A percentile compares a stretch with the other conserved stretches of the same genome.
Evolutionary conservation across 2,113 vertebrate species (phyloP).

Genomic region (Notechis scutatus): DNA sequence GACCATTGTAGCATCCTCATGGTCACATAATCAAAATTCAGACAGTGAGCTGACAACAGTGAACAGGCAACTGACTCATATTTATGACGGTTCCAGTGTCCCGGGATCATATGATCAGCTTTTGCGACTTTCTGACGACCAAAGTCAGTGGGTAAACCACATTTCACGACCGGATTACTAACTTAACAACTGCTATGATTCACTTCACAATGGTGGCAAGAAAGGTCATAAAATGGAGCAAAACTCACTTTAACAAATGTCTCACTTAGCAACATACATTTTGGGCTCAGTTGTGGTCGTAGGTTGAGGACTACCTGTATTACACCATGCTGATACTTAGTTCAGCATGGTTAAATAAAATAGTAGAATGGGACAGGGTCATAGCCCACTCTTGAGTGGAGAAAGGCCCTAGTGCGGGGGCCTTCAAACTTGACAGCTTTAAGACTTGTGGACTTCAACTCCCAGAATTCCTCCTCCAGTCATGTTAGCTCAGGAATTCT

Average conservation of each 20-base stretch:
- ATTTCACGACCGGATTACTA: background rate
- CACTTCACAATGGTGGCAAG: background rate
- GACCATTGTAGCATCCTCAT: background rate
- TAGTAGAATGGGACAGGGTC: background rate
- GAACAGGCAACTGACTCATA: background rate
- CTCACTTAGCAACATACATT: background rate
- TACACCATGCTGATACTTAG: background rate
- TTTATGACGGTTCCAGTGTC: background rate
- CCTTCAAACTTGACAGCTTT: no score
- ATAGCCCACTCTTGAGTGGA: background rate
- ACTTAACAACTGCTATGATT: background rate
- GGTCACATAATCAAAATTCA: background rate
- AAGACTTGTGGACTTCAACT: no score
- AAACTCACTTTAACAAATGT: background rate
- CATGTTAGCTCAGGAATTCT: no score
- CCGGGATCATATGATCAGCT: no score
- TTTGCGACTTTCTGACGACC: background rate
- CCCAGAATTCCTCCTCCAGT: no score
- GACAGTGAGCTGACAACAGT: background rate
- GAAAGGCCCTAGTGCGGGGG: background rate
- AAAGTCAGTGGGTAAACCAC: background rate
- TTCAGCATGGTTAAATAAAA: background rate
- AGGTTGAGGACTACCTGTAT: background rate
- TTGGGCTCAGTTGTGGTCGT: background rate
- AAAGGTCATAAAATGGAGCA: background rate